These are phyloP conservation scores for Mythimna vitellina DNA, from an alignment of 2,888 invertebrate genomes.

Conservation along the genomic window DNA sequence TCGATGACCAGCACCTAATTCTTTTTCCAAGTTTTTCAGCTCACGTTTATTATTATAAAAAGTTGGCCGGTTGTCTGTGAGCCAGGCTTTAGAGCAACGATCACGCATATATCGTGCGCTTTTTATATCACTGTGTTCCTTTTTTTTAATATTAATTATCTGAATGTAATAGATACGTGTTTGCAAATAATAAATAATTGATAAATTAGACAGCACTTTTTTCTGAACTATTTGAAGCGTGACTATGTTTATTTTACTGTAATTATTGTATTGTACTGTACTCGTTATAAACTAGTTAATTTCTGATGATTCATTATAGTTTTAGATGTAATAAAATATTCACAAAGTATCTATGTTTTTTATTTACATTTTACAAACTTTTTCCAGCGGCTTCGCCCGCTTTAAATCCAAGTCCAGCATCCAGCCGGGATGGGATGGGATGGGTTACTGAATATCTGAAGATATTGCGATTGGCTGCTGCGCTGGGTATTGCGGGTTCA, in stretches of 20 bases:
- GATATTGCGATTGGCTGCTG: too few species aligned
- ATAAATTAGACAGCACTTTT: conserved; percentile 31
- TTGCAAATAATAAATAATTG: conserved; percentile 36
- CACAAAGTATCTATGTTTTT: conserved; percentile 41
- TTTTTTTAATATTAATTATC: conserved; percentile 20
- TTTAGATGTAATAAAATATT: conserved; percentile 61
- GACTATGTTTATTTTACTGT: conserved; percentile 46
- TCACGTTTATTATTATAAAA: conserved; percentile 2
- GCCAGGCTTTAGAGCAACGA: conserved; percentile 8
- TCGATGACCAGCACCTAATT: conserved; percentile 27
- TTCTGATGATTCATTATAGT: conserved; percentile 48
- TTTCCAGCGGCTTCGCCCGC: not conserved
- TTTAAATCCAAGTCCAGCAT: too few species aligned
- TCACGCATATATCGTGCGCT: conserved; percentile 15
- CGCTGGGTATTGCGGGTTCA: too few species aligned
- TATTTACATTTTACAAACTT: not conserved
- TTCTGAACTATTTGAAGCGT: conserved; percentile 36
- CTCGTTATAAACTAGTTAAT: conserved; percentile 46
- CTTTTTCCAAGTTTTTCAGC: conserved; percentile 15
- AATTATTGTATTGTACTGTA: conserved; percentile 61
- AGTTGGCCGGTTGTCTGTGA: not conserved
- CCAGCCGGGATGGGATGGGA: too few species aligned
- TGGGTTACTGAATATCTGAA: too few species aligned
- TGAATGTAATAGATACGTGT: conserved; percentile 34
- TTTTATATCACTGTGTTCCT: conserved; percentile 2